Base-by-base conservation (phyloP, 2,888 invertebrate genomes). In the Drosophila prostipennis region DNA sequence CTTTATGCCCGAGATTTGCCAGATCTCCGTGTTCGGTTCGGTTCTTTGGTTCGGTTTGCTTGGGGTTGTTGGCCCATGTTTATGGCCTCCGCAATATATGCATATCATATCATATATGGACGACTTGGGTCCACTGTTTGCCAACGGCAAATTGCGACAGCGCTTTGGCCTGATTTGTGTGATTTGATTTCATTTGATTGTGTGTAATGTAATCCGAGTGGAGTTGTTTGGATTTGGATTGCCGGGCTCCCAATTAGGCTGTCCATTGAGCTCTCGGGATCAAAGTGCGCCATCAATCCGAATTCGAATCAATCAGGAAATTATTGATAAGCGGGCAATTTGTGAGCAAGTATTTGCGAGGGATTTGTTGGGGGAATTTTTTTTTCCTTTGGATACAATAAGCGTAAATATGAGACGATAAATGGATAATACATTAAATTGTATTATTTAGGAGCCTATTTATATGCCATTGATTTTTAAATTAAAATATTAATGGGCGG, bases 141-240 rank as follows among this genome's bases (percentile, higher is more conserved):
- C 78, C 60, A 36, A 29, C 43, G 71, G 79, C 85, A 74, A 87
- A 79, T 85, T 85, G 82, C 85, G 70, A 60, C 79, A 76, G 82
- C 67, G 85, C 79, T 82, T 87, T 79, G 76, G 54, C 64, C 81
- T 81, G 82, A 87, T 87, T 82, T 81, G 82, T 82, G 82, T 85
- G 87, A 84, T 82, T 72, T 73, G 72, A 67, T 80, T 76, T 61
- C 73, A 78, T 77, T 87, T 78, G 87, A 84, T 84, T 80, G 85
- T 59, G 58, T 67, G 70, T 80, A 83, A 80, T 75, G 65, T 55
- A 65, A 79, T 57, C 36, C 19, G 45, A 37, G 23, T 8, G 19
- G 36, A 32, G 51, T 49, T n/a, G 29, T 5, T 14, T 5, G n/a
- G 46, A 43, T 32, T 19, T 5, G n/a, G 46, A 43, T 34, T 23